A percentile compares a stretch with the other conserved stretches of the same genome.
Evolutionary conservation across 2,888 invertebrate species (phyloP).

Genomic region (Tanypteryx hageni): DNA sequence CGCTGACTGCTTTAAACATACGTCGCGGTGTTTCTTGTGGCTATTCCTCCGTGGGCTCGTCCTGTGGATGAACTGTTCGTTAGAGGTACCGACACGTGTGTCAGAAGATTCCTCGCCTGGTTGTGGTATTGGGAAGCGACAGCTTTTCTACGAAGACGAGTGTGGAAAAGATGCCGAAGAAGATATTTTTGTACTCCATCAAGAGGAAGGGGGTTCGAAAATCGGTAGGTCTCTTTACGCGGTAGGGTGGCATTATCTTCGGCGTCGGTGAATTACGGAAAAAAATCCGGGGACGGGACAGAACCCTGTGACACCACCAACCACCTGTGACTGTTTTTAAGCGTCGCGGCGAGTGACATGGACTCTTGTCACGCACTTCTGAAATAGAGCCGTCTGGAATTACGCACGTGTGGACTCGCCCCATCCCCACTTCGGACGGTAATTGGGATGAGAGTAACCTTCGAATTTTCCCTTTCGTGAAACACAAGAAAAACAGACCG

Average conservation of each 20-base stretch:
- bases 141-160: too few species aligned
- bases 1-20: background rate
- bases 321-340: conserved; percentile 2
- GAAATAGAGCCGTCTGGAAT: background rate
- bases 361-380: background rate
- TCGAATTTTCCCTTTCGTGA: background rate
- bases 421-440: background rate
- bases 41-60: background rate
- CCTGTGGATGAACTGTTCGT: background rate
- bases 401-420: background rate
- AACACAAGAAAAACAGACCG: background rate
- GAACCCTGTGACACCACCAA: background rate
- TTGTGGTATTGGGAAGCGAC: background rate
- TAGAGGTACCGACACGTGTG: background rate
- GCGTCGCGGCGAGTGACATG: background rate
- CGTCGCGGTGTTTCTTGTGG: background rate
- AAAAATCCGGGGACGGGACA: too few species aligned
- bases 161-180: too few species aligned
- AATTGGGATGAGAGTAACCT: background rate
- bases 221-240: too few species aligned
- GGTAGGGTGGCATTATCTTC: too few species aligned
- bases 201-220: too few species aligned
- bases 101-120: background rate
- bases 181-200: too few species aligned
- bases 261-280: too few species aligned